phyloP scores from a whole-genome alignment of 1,140 invertebrate genomes.

The Triops cancriformis region DNA sequence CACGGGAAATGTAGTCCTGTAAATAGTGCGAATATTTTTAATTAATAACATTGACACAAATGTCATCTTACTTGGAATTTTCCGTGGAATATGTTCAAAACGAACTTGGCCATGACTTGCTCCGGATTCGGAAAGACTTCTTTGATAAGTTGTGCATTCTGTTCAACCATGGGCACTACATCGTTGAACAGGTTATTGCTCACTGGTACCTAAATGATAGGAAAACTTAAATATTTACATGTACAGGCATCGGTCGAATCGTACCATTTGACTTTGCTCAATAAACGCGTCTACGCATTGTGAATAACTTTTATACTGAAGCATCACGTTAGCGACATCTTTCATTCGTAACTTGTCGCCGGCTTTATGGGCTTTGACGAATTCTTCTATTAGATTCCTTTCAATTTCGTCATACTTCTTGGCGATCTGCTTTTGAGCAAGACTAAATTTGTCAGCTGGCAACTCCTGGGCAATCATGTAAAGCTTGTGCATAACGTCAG shows the following conservation, averaged over 20 bases:
- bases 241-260: slow-evolving; percentile 18
- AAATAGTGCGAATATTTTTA: slow-evolving; percentile 33
- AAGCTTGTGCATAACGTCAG: slow-evolving; percentile 97
- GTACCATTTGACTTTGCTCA: slow-evolving; percentile 86
- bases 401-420: slow-evolving; percentile 95
- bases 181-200: slow-evolving; percentile 85
- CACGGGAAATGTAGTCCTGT: slow-evolving; percentile 69
- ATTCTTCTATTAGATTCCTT: slow-evolving; percentile 85
- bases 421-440: slow-evolving; percentile 77
- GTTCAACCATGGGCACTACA: slow-evolving; percentile 79
- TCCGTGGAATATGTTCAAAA: slow-evolving; percentile 89
- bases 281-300: slow-evolving; percentile 95
- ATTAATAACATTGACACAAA: slow-evolving; percentile 25
- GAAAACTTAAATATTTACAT: background rate
- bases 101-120: slow-evolving; percentile 96
- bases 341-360: slow-evolving; percentile 85
- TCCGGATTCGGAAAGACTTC: slow-evolving; percentile 94
- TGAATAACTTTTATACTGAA: slow-evolving; percentile 92
- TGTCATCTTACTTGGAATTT: slow-evolving; percentile 61
- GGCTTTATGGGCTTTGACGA: slow-evolving; percentile 68
- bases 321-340: slow-evolving; percentile 79
- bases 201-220: slow-evolving; percentile 42
- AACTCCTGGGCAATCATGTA: slow-evolving; percentile 92
- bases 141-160: slow-evolving; percentile 78
- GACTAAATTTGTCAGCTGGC: slow-evolving; percentile 55